Evolutionary conservation across 2,797 vertebrate genomes (phyloP), one percentile per base, ranked within the genome.

Genomic region (Nasua narica): DNA sequence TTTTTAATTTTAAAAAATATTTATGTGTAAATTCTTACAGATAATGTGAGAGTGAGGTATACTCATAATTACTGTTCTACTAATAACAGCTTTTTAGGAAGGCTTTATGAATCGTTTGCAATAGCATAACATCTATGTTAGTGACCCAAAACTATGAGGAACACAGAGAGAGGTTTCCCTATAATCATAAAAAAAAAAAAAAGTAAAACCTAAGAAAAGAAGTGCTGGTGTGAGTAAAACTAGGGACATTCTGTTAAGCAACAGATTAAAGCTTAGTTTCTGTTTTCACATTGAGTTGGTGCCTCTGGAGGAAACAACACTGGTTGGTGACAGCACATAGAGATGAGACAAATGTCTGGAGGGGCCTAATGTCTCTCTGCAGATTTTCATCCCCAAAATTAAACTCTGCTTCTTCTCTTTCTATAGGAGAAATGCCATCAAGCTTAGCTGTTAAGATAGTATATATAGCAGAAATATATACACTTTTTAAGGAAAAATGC

Each of bases 301-400:
- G 69, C 18, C 50, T 86, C 72, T 72, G 2, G 8, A 87, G 78
- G 70, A 72, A 85, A 62, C 77, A 69, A 0, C 18, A 1, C n/a
- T 56, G 9, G 60, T 25, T 82, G 83, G 87, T 37, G 60, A 95
- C 8, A 93, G 62, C 70, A 77, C 50, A 43, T 1, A 65, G 81
- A 91, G 76, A 94, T 35, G 67, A 82, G 48, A 85, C 56, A 79
- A 90, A 85, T 23, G 79, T 87, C 91, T 89, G 37, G 60, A 56
- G 54, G 84, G n/a, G 83, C 58, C 65, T 50, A 40, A 90, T 13
- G 56, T 78, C 43, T 78, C 79, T 72, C 84, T 82, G 40, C 19
- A 87, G 52, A 77, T 16, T 69, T 67, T 27, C 15, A 81, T 13
- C 60, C 62, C 43, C 16, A 48, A 74, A 76, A 74, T 58, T 56